Evolutionary conservation across 2,113 vertebrate genomes (phyloP).

Genomic region (Phrynosoma platyrhinos): DNA sequence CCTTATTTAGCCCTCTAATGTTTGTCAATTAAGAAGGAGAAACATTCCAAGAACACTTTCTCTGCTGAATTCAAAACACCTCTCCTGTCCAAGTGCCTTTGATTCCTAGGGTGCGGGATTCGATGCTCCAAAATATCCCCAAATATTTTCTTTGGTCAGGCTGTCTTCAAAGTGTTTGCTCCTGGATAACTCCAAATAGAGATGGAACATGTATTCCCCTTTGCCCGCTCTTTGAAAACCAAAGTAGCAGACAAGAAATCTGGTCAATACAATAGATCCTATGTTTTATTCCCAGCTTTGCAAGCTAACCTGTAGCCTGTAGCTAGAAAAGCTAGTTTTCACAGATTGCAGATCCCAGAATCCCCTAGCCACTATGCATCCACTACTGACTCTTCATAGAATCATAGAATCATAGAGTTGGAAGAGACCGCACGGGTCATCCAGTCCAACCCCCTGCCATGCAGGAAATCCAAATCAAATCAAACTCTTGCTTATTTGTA

Average conservation of each 20-base stretch:
- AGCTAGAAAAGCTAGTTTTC: too few relatives aligned
- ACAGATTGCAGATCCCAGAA: background rate
- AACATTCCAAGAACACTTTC: background rate
- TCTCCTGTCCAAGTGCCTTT: background rate
- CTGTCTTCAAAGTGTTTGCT: background rate
- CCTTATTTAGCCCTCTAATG: background rate
- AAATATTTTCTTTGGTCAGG: background rate
- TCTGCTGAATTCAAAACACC: background rate
- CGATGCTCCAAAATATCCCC: background rate
- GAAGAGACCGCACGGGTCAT: too few relatives aligned
- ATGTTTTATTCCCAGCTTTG: background rate
- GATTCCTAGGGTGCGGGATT: background rate
- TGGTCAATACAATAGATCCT: background rate
- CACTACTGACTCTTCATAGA: too few relatives aligned
- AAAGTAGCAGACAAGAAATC: background rate
- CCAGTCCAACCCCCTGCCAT: too few relatives aligned
- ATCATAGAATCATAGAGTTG: too few relatives aligned
- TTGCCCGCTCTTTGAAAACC: too few relatives aligned
- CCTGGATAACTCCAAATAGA: background rate
- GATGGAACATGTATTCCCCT: background rate
- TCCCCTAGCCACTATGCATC: background rate
- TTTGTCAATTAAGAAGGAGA: background rate
- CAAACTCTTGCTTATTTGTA: background rate
- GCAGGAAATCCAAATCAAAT: background rate
- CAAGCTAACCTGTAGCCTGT: background rate